A percentile compares a stretch with the other conserved stretches of the same genome.
These are phyloP conservation scores for Temnothorax unifasciatus DNA, from an alignment of 2,888 invertebrate species.

Conservation along the genomic window DNA sequence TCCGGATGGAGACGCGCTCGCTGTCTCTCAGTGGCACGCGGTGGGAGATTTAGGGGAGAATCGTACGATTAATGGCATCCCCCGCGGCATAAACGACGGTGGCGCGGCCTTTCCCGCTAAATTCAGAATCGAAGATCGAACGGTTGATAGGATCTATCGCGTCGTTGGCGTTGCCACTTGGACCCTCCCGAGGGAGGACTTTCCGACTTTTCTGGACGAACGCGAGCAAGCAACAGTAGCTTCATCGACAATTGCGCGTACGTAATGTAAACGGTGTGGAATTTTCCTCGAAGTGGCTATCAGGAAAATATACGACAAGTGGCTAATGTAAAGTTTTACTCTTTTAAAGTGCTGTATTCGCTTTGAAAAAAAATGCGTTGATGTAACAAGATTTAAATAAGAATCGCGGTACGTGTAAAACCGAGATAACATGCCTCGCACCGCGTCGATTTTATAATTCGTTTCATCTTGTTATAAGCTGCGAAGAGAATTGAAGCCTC, in stretches of 20 bases:
- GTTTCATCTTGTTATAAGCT: neutral
- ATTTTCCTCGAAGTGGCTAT: neutral
- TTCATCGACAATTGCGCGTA: neutral
- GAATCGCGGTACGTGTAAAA: neutral
- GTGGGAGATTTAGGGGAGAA: constrained; percentile 81
- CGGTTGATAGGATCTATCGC: constrained; percentile 66
- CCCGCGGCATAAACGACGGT: constrained; percentile 72
- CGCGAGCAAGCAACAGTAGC: neutral
- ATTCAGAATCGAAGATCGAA: constrained; percentile 67
- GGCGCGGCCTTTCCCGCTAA: constrained; percentile 65
- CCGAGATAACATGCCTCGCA: neutral
- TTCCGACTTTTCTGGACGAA: constrained; percentile 10
- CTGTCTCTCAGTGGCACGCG: constrained; percentile 70
- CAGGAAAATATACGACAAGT: constrained; percentile 1
- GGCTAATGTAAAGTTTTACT: neutral
- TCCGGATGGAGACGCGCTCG: constrained; percentile 71
- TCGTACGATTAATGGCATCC: constrained; percentile 78
- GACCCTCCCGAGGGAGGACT: neutral
- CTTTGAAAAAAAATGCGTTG: neutral
- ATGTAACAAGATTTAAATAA: neutral
- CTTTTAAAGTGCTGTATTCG: neutral
- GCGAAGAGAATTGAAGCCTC: neutral
- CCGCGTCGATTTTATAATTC: neutral
- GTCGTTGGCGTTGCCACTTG: constrained; percentile 23
- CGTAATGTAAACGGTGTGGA: neutral